Evolutionary conservation across 2,113 vertebrate genomes (phyloP).

Genomic region (Leucopsar rothschildi): DNA sequence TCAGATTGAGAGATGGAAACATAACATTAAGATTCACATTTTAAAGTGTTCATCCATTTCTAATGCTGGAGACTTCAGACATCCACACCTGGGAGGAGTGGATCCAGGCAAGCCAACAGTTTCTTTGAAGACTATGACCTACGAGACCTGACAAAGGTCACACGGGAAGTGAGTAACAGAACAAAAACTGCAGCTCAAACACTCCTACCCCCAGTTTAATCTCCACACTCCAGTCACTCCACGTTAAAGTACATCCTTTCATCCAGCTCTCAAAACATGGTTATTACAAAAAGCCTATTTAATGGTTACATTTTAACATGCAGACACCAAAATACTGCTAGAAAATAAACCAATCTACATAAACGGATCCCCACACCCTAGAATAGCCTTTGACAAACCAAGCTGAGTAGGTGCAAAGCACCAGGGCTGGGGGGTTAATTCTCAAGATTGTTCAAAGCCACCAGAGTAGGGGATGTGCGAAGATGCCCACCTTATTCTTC

Average conservation of each 20-base stretch:
- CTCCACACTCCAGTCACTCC: background rate
- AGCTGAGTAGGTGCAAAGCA: background rate
- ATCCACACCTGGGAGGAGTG: accelerated
- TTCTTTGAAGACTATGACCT: background rate
- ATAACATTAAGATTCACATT: background rate
- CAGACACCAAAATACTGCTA: background rate
- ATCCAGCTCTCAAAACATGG: background rate
- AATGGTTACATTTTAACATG: background rate
- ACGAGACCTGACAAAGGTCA: background rate
- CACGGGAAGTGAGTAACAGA: conserved; percentile 28
- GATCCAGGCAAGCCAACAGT: background rate
- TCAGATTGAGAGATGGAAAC: background rate
- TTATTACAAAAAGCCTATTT: background rate
- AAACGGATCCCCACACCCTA: background rate
- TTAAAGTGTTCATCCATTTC: background rate
- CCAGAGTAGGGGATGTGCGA: background rate
- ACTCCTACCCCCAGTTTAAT: background rate
- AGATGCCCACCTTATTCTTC: background rate
- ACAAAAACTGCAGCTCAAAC: background rate
- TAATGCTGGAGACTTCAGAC: background rate
- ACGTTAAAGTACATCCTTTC: background rate
- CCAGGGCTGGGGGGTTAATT: background rate
- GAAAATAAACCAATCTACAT: background rate
- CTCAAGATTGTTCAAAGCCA: background rate
- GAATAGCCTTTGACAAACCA: background rate